These are phyloP conservation scores for Oxyteleia sp. DNA, from an alignment of 2,888 invertebrate genomes.

Conservation along the genomic window DNA sequence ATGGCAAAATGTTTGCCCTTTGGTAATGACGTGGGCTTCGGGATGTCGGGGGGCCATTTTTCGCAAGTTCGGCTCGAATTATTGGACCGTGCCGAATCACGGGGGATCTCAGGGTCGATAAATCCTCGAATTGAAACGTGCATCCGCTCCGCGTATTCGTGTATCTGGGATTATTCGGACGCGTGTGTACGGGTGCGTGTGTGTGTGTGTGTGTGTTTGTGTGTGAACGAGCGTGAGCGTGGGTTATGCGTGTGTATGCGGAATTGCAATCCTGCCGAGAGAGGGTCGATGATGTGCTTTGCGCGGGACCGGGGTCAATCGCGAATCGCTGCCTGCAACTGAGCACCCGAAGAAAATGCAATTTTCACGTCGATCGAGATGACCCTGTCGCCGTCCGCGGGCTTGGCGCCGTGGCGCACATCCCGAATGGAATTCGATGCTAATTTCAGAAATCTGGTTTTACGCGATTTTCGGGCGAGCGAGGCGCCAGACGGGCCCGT, in stretches of 20 bases:
- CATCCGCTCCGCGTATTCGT: constrained; percentile 62
- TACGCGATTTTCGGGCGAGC: constrained; percentile 15
- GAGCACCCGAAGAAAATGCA: constrained; percentile 69
- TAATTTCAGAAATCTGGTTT: constrained; percentile 46
- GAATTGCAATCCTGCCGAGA: constrained; percentile 64
- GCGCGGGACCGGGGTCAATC: constrained; percentile 71
- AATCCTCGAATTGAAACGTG: constrained; percentile 70
- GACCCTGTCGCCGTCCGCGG: constrained; percentile 50
- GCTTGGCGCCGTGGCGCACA: constrained; percentile 27
- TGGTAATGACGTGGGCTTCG: constrained; percentile 18
- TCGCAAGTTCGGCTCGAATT: constrained; percentile 33
- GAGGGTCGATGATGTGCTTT: constrained; percentile 73
- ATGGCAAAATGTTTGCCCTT: constrained; percentile 30
- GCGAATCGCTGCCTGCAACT: constrained; percentile 59
- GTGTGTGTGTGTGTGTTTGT: constrained; percentile 14
- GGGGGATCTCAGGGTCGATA: constrained; percentile 68
- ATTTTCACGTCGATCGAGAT: constrained; percentile 66
- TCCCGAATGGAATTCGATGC: constrained; percentile 29
- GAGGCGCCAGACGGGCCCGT: not conserved
- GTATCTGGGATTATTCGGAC: constrained; percentile 66
- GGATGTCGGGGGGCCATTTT: constrained; percentile 35
- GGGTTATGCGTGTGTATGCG: constrained; percentile 28
- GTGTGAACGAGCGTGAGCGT: constrained; percentile 15
- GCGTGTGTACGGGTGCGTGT: no score
- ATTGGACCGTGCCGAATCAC: constrained; percentile 58